Conservation (phyloP, 1,140 invertebrate genomes). For the Aphidius ervi region DNA sequence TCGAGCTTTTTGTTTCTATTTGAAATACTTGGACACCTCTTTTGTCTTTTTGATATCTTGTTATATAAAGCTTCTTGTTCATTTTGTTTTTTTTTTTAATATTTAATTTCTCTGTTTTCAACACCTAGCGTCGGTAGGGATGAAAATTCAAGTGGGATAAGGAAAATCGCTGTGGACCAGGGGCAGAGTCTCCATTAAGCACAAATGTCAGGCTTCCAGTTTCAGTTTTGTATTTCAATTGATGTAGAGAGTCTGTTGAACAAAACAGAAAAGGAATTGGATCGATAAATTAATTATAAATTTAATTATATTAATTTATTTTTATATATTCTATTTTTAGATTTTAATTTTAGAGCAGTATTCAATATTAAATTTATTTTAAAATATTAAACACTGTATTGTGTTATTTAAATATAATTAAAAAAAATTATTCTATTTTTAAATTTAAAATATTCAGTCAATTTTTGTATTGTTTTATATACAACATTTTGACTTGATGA, state of each 20-base stretch:
- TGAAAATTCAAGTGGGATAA: conserved; percentile 45
- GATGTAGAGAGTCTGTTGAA: conserved; percentile 38
- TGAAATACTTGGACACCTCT: not conserved
- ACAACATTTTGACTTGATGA: no score
- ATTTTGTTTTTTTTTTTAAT: conserved; percentile 17
- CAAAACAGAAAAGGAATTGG: conserved; percentile 22
- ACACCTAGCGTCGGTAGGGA: conserved; percentile 46
- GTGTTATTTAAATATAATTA: no score
- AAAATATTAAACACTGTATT: no score
- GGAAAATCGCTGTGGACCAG: conserved; percentile 49
- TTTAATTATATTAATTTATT: no score
- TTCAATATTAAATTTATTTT: no score
- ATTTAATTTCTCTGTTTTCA: conserved; percentile 22
- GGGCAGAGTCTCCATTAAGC: conserved; percentile 44
- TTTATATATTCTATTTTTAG: no score
- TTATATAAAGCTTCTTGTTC: conserved; percentile 12
- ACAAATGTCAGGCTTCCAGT: conserved; percentile 40
- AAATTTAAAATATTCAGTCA: no score
- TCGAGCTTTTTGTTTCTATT: not conserved
- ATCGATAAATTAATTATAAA: no score
- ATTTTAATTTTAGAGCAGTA: no score
- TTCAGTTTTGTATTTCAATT: conserved; percentile 45
- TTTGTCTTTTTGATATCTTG: not conserved
- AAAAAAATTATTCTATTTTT: no score
- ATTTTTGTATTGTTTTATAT: no score